Percentiles rank a stretch among this genome's conserved stretches.
phyloP scores from a whole-genome alignment of 2,888 invertebrate genomes.

The Panzeria rudis region DNA sequence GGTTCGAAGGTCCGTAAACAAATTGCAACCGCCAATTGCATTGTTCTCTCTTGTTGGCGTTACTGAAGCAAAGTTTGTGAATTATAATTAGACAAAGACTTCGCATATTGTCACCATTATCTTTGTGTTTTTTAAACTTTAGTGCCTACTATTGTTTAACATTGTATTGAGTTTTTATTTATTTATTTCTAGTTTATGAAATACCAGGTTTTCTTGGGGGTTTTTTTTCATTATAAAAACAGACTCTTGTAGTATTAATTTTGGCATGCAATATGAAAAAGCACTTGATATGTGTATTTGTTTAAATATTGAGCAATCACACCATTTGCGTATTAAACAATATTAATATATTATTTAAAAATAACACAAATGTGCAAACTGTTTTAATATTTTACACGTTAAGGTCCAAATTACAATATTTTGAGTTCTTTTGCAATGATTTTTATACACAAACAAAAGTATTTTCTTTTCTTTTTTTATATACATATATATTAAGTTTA shows the following conservation, averaged over 20 bases:
- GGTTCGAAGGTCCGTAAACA: too few species aligned
- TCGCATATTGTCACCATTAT: too few species aligned
- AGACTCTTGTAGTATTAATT: neutral
- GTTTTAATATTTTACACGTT: neutral
- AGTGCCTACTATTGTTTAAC: too few species aligned
- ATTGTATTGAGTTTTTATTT: too few species aligned
- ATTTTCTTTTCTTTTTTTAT: constrained; percentile 9
- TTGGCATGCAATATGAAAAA: neutral
- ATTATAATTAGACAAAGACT: too few species aligned
- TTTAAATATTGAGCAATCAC: neutral
- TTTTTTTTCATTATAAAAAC: neutral
- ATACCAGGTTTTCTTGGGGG: too few species aligned
- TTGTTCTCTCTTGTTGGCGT: too few species aligned
- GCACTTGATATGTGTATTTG: too few species aligned
- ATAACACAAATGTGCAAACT: neutral
- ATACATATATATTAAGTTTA: constrained; percentile 51
- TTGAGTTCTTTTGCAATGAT: constrained; percentile 21
- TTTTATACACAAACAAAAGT: neutral
- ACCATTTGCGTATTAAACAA: neutral
- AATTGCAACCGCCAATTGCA: too few species aligned
- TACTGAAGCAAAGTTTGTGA: too few species aligned
- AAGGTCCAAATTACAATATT: constrained; percentile 22
- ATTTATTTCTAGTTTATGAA: too few species aligned
- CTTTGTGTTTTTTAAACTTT: too few species aligned
- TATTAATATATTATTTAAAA: neutral